Base-by-base conservation (phyloP, 1,140 invertebrate genomes). In the Plutomurus gul region DNA sequence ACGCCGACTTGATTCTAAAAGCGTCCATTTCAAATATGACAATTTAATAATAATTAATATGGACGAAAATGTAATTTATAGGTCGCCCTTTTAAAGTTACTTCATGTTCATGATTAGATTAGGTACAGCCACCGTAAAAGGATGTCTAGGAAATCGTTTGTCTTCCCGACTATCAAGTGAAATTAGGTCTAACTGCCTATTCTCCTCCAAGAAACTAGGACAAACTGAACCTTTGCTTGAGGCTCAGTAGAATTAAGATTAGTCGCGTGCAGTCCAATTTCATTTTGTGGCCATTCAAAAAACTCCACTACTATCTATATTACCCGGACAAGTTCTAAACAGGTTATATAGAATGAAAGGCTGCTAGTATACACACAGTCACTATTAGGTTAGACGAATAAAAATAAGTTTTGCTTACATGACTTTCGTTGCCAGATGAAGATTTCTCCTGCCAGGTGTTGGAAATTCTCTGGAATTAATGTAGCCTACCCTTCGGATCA, bases 391-490 rank as follows among this genome's bases (percentile, higher is more conserved):
- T 10, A 43, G n/a, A n/a, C 40, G 40, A 43, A 43, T n/a, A 43
- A 43, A 43, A 43, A 10, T 10, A 43, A 8, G 16, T 43, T 43
- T 72, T n/a, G n/a, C 90, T 86, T 87, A 93, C 83, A 91, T 91
- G 73, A 96, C 91, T 43, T 91, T 92, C 0, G 94, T 95, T 37
- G 91, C 91, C 8, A 98, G 87, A 80, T 93, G 92, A 82, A 99
- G 91, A 85, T 95, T 96, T 20, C 96, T 89, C 10, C 95, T 87
- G 1, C 96, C 97, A 18, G 96, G 95, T 1, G 96, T 98, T 0
- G 97, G 96, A 87, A 93, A 96, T 81, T 93, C 91, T 72, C 96
- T 89, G 1, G 92, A 91, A 86, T 99, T 98, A 4, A 93, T 92
- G 86, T 98, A 99, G 20, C 94, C 94, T 78, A 98, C 92, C 85